Base-by-base conservation (phyloP, 2,113 vertebrate genomes). In the Corythaeola cristata region DNA sequence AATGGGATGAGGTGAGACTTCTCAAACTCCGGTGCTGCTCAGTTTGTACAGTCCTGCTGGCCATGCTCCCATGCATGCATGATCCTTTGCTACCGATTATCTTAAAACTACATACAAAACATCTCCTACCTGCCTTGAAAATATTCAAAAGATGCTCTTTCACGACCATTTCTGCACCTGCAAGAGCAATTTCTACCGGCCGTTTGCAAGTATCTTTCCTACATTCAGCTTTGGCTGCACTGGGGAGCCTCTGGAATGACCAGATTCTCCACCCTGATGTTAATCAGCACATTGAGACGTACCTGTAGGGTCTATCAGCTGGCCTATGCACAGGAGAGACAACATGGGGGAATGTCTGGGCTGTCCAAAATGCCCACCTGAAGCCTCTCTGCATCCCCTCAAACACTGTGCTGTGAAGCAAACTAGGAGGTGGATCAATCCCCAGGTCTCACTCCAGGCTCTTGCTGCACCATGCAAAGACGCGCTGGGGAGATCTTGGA, bases 401-500 rank as follows among this genome's bases (percentile, higher is more conserved):
- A 33, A 73, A 41, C 4, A 9, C 47, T 39, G 37, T 53, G 27
- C 18, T 59, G 32, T 80, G 68, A 73, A 76, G 32, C 12, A 9
- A 33, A 12, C 30, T 35, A 35, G 81, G 18, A 45, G 23, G 24
- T 55, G 28, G 32, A 8, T 77, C 45, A 39, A 2, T 32, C 9
- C 28, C 11, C 7, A 12, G 15, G n/a, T 59, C 11, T 45, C 37
- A 27, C 22, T 33, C 27, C 0, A 2, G 32, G 11, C 30, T 80
- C 44, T 63, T 66, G 22, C 39, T 28, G 20, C 64, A 55, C 33
- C 17, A 0, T 12, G 32, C 37, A 50, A 41, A 76, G 17, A 17
- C 0, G 0, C 0, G 1, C 15, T 56, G 28, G 20, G 35, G 22
- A 47, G 50, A 32, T 47, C 17, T 26, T 60, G 22, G 49, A 32